Evolutionary conservation across 2,797 vertebrate species (phyloP), one percentile per base, ranked within the genome.

Genomic region (Lagorchestes hirsutus): DNA sequence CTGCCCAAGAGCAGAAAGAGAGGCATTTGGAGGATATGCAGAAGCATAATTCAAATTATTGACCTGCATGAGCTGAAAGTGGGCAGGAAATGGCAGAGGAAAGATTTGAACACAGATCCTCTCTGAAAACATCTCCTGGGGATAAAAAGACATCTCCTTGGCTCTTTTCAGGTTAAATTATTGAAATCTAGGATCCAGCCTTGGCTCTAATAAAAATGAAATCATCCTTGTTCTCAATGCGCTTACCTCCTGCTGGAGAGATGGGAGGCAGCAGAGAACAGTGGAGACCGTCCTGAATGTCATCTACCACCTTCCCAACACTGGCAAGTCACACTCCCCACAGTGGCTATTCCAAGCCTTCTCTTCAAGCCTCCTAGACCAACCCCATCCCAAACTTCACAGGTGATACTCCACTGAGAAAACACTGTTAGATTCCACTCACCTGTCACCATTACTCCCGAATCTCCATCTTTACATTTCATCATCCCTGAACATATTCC

Each of bases 1-100:
- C 99, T 99, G 97, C 1, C 50, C 31, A 4, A n/a, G 90, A 58
- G 54, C 74, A 90, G n/a, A 96, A 50, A 4, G 14, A 56, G 34
- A 18, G 14, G 22, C 31, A 1, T 5, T n/a, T 27, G 28, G 28
- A 59, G 46, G 90, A 56, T 59, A 55, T 14, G 9, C 22, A 2
- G 55, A 62, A 57, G 57, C 74, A 82, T 24, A 87, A 50, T 87
- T 90, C 92, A 92, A 54, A 58, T 52, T 34, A 62, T 22, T 31
- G 67, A 3, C 18, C n/a, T 46, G 11, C 16, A 40, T 40, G 18
- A 82, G 67, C n/a, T 22, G n/a, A 18, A 40, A 82, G n/a, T 82
- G n/a, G 67, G 67, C 34, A 40, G 18, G n/a, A 82, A 74, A 16
- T 74, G 67, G n/a, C 6, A 40, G n/a, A 74, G 67, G 67, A 40